These are phyloP conservation scores for Mus pahari DNA, from an alignment of 2,113 vertebrate genomes.

Conservation along the genomic window DNA sequence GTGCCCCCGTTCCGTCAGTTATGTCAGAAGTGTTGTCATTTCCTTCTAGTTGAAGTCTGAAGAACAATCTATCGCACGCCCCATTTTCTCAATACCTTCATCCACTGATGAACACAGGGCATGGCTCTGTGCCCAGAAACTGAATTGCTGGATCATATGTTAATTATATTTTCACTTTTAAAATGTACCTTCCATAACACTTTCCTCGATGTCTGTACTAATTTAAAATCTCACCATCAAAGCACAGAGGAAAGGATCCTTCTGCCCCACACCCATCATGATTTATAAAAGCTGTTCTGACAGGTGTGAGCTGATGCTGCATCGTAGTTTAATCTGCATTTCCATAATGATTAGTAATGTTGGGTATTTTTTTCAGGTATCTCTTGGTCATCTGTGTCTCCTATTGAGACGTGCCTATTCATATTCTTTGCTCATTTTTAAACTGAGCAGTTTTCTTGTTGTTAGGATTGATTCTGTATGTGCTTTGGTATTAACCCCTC, in stretches of 20 bases:
- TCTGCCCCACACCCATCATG: not conserved
- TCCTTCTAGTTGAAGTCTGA: not conserved
- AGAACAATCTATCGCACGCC: too few relatives aligned
- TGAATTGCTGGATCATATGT: not conserved
- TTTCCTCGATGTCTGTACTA: not conserved
- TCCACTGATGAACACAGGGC: not conserved
- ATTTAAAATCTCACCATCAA: not conserved
- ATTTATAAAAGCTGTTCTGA: not conserved
- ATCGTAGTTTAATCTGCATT: not conserved
- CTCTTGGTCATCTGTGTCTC: not conserved
- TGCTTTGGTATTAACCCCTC: not conserved
- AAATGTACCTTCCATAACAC: not conserved
- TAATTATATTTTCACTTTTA: not conserved
- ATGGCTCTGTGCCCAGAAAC: not conserved
- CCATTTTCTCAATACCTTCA: not conserved
- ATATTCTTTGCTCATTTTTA: not conserved
- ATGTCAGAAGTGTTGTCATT: not conserved
- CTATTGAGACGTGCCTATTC: not conserved
- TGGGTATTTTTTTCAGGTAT: not conserved
- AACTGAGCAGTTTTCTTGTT: not conserved
- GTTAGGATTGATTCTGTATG: not conserved
- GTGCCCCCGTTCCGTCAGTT: too few relatives aligned
- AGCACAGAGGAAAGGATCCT: not conserved
- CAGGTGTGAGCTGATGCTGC: not conserved
- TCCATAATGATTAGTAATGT: not conserved